Percentiles rank a stretch among this genome's conserved stretches.
Evolutionary conservation across 2,113 vertebrate genomes (phyloP).

Genomic region (Caloenas nicobarica): DNA sequence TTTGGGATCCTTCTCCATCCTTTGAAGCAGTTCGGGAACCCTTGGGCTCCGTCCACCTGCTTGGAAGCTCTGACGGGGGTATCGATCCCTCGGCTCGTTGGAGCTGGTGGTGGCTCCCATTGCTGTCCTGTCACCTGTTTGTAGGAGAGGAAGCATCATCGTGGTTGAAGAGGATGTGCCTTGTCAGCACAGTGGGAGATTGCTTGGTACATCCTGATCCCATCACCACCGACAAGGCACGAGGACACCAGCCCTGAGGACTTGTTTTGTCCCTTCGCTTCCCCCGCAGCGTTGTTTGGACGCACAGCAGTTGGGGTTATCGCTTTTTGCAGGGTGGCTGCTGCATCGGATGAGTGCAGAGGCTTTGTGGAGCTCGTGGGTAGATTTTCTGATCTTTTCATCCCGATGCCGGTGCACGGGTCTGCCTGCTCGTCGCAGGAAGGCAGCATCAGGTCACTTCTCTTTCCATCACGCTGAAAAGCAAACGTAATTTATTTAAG

Average conservation of each 20-base stretch:
- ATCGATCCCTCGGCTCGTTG: background rate
- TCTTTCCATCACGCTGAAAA: slow-evolving; percentile 7
- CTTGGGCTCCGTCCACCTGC: background rate
- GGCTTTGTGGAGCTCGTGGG: background rate
- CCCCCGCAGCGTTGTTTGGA: fast-evolving
- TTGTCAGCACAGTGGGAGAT: background rate
- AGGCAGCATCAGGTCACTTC: slow-evolving; percentile 30
- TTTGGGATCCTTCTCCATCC: background rate
- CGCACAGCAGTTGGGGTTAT: background rate
- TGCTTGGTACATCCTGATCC: background rate
- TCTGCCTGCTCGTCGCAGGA: background rate
- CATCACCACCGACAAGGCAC: fast-evolving
- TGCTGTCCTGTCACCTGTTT: background rate
- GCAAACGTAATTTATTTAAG: background rate
- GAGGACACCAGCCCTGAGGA: background rate
- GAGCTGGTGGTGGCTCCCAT: background rate
- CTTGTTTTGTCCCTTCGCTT: background rate
- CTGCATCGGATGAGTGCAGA: background rate
- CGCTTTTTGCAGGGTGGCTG: background rate
- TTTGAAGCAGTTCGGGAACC: background rate
- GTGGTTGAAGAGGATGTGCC: fast-evolving
- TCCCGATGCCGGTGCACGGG: fast-evolving
- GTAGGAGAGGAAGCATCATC: fast-evolving
- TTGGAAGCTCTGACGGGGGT: background rate
- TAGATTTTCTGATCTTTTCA: background rate